Evolutionary conservation across 1,140 invertebrate genomes (phyloP), one percentile per base, ranked within the genome.

Genomic region (Euglossa dilemma): DNA sequence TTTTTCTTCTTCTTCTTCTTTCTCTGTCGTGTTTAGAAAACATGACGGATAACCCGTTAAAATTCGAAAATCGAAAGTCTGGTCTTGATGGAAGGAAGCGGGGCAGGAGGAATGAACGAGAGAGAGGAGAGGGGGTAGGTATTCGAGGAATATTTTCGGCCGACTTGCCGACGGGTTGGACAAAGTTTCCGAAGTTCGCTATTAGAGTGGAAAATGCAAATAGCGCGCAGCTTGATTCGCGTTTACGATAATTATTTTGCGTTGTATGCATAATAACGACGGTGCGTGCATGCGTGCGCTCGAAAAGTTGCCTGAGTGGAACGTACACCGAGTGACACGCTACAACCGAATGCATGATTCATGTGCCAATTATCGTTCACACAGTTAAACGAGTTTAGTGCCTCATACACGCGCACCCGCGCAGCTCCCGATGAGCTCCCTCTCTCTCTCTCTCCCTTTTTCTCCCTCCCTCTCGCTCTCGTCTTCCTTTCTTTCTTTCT

Each of bases 351-450:
- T 89, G 90, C 90, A 91, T 92, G 92, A 93, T 93, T 93, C 92
- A 92, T 93, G 89, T 89, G 91, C 90, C 92, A 93, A 93, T 93
- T 93, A 93, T 87, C 90, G 85, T 87, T 86, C 91, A 86, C 77
- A 86, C 85, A 87, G 85, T 87, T 87, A 86, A 83, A 87, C 82
- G 83, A 61, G 85, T 74, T 77, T 86, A 83, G 80, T 79, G 85
- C 84, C 56, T 69, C 56, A 28, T 70, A 25, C 61, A 56, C 25
- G 36, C 20, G 7, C 23, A 28, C 36, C 54, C 52, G 52, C 36
- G 52, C 23, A 45, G 9, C 20, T 45, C 20, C 18, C 36, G 43
- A 66, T 45, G 11, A 14, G 25, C 16, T 6, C 6, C 16, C 61
- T 20, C 52, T 54, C 52, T 36, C n/a, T 11, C 20, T 64, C 57